A percentile compares a stretch with the other conserved stretches of the same genome.
Conservation (phyloP, 1,140 invertebrate genomes). For the Rhysida immarginata region DNA sequence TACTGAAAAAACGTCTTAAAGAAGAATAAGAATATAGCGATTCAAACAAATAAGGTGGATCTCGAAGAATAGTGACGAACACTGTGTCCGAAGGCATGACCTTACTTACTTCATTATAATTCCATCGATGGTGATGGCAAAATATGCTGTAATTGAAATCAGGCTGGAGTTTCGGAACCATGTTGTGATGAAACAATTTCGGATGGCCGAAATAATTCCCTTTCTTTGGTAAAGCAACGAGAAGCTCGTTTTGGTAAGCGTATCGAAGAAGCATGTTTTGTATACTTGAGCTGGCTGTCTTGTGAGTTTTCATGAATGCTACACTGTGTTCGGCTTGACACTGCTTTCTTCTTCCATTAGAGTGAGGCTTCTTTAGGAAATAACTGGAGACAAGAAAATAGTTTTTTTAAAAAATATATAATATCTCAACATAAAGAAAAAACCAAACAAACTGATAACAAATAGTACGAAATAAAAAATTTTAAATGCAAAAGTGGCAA, state of each 20-base stretch:
- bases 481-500: no score
- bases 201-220: constrained; percentile 27
- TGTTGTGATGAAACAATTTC: constrained; percentile 13
- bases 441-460: no score
- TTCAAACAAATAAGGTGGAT: constrained; percentile 12
- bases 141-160: constrained; percentile 15
- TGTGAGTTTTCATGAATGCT: constrained; percentile 31
- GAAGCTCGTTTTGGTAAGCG: constrained; percentile 25
- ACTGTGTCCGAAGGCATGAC: constrained; percentile 6
- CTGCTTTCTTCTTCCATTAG: no score
- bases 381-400: no score
- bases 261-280: constrained; percentile 32
- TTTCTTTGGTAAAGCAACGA: constrained; percentile 26
- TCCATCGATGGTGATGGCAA: constrained; percentile 11
- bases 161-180: constrained; percentile 15
- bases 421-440: no score
- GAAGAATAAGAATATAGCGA: constrained; percentile 11
- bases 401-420: no score
- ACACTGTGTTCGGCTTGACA: constrained; percentile 53
- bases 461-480: no score
- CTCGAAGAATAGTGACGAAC: constrained; percentile 13
- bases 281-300: constrained; percentile 32
- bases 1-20: not conserved
- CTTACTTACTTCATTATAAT: constrained; percentile 7
- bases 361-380: no score